Evolutionary conservation across 23 tunicate genomes (phyloP), one percentile per base, ranked within the genome.

Genomic region (Ascidia mentula): DNA sequence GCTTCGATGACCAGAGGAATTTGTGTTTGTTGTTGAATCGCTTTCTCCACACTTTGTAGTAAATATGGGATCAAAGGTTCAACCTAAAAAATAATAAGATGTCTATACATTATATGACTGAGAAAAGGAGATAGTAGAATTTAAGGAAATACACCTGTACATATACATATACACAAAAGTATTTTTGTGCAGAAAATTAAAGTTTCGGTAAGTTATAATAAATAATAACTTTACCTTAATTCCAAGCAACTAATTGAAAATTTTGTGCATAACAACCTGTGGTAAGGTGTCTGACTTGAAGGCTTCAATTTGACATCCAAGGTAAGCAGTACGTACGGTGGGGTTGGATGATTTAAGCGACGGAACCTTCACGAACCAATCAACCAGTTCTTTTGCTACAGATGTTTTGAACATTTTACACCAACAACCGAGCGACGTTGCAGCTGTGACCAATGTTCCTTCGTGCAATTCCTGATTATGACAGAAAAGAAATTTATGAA

Each of bases 401-500:
- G 74, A 73, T 70, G 6, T 80, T 36, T 75, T 35, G 36, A 84
- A 65, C 42, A 79, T 70, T 12, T 38, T 17, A 72, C 92, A 88
- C 98, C 98, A 93, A 20, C 34, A 70, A 26, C 87, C 35, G 6
- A 93, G 32, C 9, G 87, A 46, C 0, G 76, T 59, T 17, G 35
- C 75, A 9, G 87, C 89, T 36, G 37, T 34, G 24, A 80, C 77
- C 60, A 93, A 53, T 12, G 98, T 84, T 12, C 83, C 83, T 59
- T 93, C 98, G 73, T 84, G 89, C 46, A 45, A 71, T 69, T 93
- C 98, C 98, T 93, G 45, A 53, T n/a, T n/a, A n/a, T n/a, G n/a
- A n/a, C n/a, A n/a, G n/a, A n/a, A n/a, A n/a, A n/a, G n/a, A n/a
- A n/a, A n/a, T n/a, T n/a, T n/a, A n/a, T n/a, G n/a, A n/a, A n/a